Percentiles rank a stretch among this genome's conserved stretches.
These are phyloP conservation scores for Diacarnus erythraeanus DNA, from an alignment of 37 sponge, comb jelly and placozoan species.

Conservation along the genomic window DNA sequence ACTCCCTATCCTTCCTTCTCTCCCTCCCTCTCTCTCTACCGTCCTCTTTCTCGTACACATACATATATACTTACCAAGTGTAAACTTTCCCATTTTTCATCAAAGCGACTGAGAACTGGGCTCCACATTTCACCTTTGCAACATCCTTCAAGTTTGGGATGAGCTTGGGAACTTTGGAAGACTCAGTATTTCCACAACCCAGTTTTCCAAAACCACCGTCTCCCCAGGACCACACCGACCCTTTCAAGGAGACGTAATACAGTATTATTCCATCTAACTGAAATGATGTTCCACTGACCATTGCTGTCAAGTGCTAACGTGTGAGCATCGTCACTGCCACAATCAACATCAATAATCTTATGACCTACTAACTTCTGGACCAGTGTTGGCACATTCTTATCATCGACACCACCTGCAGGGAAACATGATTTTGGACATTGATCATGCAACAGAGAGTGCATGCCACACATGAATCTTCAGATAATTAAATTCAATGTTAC, in stretches of 20 bases:
- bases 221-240: slow-evolving; percentile 90
- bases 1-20: not conserved
- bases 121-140: slow-evolving; percentile 69
- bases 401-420: slow-evolving; percentile 70
- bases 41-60: not conserved
- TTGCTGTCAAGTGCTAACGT: slow-evolving; percentile 79
- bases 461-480: too few relatives aligned
- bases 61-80: slow-evolving; percentile 59
- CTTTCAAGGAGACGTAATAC: slow-evolving; percentile 2
- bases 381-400: slow-evolving; percentile 73
- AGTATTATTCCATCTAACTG: not conserved
- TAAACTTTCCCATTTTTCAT: slow-evolving; percentile 74
- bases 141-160: slow-evolving; percentile 19
- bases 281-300: slow-evolving; percentile 50
- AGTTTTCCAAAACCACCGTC: slow-evolving; percentile 90
- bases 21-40: not conserved
- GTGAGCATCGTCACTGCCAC: slow-evolving; percentile 91
- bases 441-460: too few relatives aligned
- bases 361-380: slow-evolving; percentile 56
- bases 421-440: not conserved
- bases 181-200: slow-evolving; percentile 68
- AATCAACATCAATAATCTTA: slow-evolving; percentile 68
- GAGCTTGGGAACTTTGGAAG: slow-evolving; percentile 49
- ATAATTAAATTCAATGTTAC: too few relatives aligned
- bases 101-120: slow-evolving; percentile 78